Base-by-base conservation (phyloP, 64 coral and sea anemone genomes). In the Montipora cactus region DNA sequence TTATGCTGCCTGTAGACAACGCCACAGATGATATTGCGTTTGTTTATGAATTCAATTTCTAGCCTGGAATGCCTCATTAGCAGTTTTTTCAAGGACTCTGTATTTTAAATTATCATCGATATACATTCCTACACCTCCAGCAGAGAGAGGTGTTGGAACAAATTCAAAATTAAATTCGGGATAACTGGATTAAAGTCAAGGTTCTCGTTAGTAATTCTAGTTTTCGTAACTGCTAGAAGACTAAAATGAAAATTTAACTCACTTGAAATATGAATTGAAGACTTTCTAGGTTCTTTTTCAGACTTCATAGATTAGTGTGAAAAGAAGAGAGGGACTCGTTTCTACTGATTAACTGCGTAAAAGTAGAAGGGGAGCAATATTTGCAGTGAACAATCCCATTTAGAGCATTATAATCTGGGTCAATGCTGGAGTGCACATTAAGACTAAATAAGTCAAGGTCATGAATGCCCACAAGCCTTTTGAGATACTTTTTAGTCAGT, bases 171-270 rank as follows among this genome's bases (percentile, higher is more conserved):
- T 81, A 81, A 91, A 91, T 82, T 71, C 8, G 18, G 47, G 12
- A 91, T 72, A 12, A 15, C 2, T 80, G 77, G 61, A 70, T 91
- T 91, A 20, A 91, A 91, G 21, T 81, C 89, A 8, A 91, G 8
- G 48, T 67, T 72, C 7, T 91, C 89, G 51, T 81, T 70, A 68
- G 47, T 58, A 49, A 91, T 91, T 50, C 76, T 79, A 81, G 57
- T 80, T 91, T 91, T 66, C 4, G 79, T 91, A 5, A 91, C 18
- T 82, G 13, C 79, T 71, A 91, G 46, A 23, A 89, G 3, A 47
- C 6, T 90, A 67, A 90, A 90, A n/a, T 78, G 76, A 90, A 90
- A 80, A 67, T 90, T 68, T 64, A 90, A 49, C 58, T 90, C 76
- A 18, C 19, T 47, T 64, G 67, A 78, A 61, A 90, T 90, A 80